Evolutionary conservation across 2,888 invertebrate genomes (phyloP).

Genomic region (Lithophane socia): DNA sequence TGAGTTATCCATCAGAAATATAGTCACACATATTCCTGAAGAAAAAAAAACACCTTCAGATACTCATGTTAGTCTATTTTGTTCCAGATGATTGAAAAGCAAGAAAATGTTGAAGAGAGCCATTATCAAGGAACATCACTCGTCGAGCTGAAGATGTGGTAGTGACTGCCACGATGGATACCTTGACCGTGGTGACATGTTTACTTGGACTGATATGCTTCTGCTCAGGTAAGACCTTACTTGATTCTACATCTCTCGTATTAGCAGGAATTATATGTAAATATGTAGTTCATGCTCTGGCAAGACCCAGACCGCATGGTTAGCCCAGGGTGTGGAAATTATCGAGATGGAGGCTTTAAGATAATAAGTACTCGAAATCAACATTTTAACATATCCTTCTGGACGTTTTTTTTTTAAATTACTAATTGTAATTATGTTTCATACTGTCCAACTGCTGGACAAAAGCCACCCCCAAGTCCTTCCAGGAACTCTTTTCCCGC

Average conservation of each 20-base stretch:
- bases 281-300: background rate
- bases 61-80: slow-evolving; percentile 36
- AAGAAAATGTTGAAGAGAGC: slow-evolving; percentile 72
- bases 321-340: background rate
- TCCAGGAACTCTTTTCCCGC: background rate
- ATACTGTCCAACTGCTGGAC: background rate
- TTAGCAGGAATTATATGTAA: background rate
- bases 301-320: background rate
- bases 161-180: slow-evolving; percentile 80
- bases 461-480: background rate
- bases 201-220: slow-evolving; percentile 83
- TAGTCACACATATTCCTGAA: background rate
- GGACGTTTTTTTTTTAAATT: background rate
- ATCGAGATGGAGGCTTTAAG: background rate
- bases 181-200: slow-evolving; percentile 79
- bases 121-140: slow-evolving; percentile 58
- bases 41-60: background rate
- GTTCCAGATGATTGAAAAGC: slow-evolving; percentile 79
- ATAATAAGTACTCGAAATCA: background rate
- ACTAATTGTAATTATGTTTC: no score
- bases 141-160: slow-evolving; percentile 78
- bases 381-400: background rate
- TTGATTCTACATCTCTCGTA: background rate
- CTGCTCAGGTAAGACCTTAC: slow-evolving; percentile 74
- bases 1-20: background rate